Evolutionary conservation across 2,113 vertebrate genomes (phyloP).

Genomic region (Tichodroma muraria): DNA sequence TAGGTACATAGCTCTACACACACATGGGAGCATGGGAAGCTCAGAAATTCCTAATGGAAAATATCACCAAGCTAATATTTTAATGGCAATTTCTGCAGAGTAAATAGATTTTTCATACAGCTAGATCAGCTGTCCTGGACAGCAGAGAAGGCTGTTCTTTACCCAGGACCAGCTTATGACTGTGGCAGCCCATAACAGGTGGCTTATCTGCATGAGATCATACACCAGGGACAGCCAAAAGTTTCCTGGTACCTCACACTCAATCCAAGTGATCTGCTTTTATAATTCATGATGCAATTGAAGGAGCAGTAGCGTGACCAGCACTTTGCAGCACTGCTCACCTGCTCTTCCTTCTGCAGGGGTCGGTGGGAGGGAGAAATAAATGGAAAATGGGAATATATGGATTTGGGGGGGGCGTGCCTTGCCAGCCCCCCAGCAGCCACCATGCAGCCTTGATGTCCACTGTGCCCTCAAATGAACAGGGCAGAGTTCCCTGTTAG

Average conservation of each 20-base stretch:
- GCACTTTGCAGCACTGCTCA: accelerated
- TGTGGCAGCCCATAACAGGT: neutral
- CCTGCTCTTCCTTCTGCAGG: neutral
- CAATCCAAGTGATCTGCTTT: neutral
- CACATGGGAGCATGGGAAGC: neutral
- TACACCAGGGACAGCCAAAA: neutral
- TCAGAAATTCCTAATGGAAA: neutral
- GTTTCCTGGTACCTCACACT: neutral
- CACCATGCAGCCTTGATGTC: neutral
- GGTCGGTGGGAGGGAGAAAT: neutral
- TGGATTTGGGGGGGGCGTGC: neutral
- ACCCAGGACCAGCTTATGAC: neutral
- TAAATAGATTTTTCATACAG: neutral
- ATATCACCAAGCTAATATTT: neutral
- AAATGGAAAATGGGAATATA: neutral
- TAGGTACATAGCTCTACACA: accelerated
- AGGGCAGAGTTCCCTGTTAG: neutral
- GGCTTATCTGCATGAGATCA: neutral
- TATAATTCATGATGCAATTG: neutral
- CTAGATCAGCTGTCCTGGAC: neutral
- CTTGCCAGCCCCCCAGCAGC: neutral
- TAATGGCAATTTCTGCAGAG: neutral
- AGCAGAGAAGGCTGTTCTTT: neutral
- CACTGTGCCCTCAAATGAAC: neutral
- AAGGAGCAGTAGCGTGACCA: neutral